Evolutionary conservation across 2,113 vertebrate genomes (phyloP).

Genomic region (Menura novaehollandiae): DNA sequence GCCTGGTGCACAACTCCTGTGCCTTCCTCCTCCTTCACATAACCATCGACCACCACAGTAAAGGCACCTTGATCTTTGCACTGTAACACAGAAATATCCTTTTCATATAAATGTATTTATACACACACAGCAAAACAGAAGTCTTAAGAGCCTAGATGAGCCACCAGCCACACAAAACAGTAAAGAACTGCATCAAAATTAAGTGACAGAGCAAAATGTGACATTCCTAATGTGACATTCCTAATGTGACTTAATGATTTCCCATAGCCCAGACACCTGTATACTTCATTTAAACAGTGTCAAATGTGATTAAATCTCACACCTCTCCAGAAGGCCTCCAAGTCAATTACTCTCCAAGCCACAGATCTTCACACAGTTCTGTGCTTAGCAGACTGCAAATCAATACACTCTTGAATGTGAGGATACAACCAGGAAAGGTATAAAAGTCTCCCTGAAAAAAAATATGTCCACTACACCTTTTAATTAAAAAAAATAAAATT

Average conservation of each 20-base stretch:
- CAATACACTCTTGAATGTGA: neutral
- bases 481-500: neutral
- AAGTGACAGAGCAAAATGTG: neutral
- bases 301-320: neutral
- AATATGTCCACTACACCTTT: neutral
- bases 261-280: neutral
- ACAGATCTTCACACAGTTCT: neutral
- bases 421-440: neutral
- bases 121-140: neutral
- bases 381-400: neutral
- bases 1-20: conserved; percentile 96
- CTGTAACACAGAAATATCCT: conserved; percentile 66
- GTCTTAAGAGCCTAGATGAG: neutral
- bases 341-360: neutral
- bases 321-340: neutral
- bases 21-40: conserved; percentile 93
- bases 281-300: neutral
- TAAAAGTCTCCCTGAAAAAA: neutral
- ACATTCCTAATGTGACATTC: neutral
- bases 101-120: neutral
- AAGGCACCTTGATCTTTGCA: conserved; percentile 86
- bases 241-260: neutral
- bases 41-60: conserved; percentile 84
- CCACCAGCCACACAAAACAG: neutral
- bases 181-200: neutral